Percentiles rank a stretch among this genome's conserved stretches.
These are phyloP conservation scores for Meta bourneti DNA, from an alignment of 2,888 invertebrate species.

Conservation along the genomic window DNA sequence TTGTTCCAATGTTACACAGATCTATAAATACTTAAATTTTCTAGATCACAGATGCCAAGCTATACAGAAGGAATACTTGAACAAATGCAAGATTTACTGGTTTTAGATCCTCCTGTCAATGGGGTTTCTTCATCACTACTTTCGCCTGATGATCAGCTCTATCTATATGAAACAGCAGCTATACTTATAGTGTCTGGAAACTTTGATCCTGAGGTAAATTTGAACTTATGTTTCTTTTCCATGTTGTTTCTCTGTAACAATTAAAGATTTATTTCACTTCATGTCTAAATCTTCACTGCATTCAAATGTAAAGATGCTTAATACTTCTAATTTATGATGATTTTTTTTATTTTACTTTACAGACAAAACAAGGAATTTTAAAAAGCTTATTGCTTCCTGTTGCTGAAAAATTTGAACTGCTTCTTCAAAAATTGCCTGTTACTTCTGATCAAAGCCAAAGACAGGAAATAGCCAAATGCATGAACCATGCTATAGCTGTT, in stretches of 20 bases:
- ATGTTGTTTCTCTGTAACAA: too few species aligned
- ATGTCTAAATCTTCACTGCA: background rate
- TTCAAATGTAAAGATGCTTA: background rate
- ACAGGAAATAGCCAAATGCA: slow-evolving; percentile 80
- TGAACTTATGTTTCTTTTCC: background rate
- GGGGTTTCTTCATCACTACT: slow-evolving; percentile 34
- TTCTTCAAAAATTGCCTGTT: slow-evolving; percentile 80
- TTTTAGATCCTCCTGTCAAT: slow-evolving; percentile 81
- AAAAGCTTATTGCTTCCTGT: slow-evolving; percentile 82
- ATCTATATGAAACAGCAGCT: slow-evolving; percentile 84
- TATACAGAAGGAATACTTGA: slow-evolving; percentile 83
- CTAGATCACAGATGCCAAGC: slow-evolving; percentile 81
- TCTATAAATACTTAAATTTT: background rate
- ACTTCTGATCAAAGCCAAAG: slow-evolving; percentile 80
- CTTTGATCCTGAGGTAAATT: slow-evolving; percentile 81
- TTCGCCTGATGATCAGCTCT: slow-evolving; percentile 83
- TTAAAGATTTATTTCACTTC: background rate
- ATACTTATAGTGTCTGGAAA: slow-evolving; percentile 83
- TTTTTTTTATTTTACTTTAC: slow-evolving; percentile 70
- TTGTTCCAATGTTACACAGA: too few species aligned
- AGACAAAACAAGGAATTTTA: slow-evolving; percentile 82
- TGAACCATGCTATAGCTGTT: slow-evolving; percentile 83
- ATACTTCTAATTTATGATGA: background rate
- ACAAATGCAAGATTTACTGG: slow-evolving; percentile 82
- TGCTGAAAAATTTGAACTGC: slow-evolving; percentile 81